Evolutionary conservation across 2,113 vertebrate genomes (phyloP), one percentile per base, ranked within the genome.

Genomic region (Cyanistes caeruleus): DNA sequence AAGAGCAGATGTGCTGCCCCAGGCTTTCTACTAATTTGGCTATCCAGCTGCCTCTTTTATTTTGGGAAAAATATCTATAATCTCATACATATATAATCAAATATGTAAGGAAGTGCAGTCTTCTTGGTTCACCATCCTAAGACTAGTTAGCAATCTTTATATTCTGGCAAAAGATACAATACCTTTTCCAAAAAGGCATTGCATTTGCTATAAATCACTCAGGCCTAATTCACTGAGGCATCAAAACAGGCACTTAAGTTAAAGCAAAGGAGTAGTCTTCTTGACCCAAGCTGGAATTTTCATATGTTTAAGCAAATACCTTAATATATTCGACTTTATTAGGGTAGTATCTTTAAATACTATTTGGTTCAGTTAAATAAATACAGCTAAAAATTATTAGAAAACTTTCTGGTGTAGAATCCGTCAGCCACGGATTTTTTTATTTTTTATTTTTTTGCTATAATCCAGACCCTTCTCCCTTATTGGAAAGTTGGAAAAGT

Each of bases 1-100:
- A 91, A 68, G 60, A 80, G 70, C 95, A 96, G 92, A 72, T 96
- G 84, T 92, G 49, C 81, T 89, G 79, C 90, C 84, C 52, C 52
- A 74, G 94, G 87, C 93, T 81, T 95, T 84, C 22, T 53, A 22
- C 63, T 92, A 59, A 72, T 91, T 89, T 84, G 63, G n/a, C 78
- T 92, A 17, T 75, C 65, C 95, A 91, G 46, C 69, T 75, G 55
- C 77, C 31, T 78, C 65, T 73, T 84, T 78, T 63, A 19, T 88
- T 88, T 90, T 84, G 52, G 53, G 48, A 25, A 83, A 74, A 90
- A 86, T 69, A n/a, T 11, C 31, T 88, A 13, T 63, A 86, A 75
- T 76, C 3, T 68, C 70, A n/a, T 53, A 27, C 43, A 79, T 76
- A 60, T 91, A n/a, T 46, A n/a, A 79, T 67, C 18, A 68, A 92